A percentile compares a stretch with the other conserved stretches of the same genome.
These are phyloP conservation scores for Phylloscopus trochilus DNA, from an alignment of 2,113 vertebrate species.

Conservation along the genomic window DNA sequence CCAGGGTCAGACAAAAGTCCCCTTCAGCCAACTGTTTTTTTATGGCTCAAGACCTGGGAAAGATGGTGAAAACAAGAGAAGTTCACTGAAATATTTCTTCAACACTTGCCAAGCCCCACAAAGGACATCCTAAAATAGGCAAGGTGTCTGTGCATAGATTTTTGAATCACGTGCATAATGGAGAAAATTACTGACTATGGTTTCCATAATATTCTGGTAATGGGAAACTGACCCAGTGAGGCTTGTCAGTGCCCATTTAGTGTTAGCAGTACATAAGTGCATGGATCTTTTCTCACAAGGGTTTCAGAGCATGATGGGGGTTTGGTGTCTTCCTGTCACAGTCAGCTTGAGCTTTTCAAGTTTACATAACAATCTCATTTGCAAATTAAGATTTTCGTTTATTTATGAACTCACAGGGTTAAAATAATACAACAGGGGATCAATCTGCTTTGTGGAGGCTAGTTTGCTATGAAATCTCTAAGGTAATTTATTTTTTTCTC, in stretches of 20 bases:
- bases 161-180: not conserved
- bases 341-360: not conserved
- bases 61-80: not conserved
- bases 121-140: not conserved
- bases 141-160: not conserved
- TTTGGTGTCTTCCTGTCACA: not conserved
- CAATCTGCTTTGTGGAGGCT: not conserved
- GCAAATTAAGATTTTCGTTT: not conserved
- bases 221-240: not conserved
- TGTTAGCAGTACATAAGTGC: not conserved
- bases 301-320: accelerated
- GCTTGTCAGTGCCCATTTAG: not conserved
- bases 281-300: not conserved
- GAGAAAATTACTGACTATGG: not conserved
- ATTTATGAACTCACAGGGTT: not conserved
- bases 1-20: not conserved
- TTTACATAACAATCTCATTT: not conserved
- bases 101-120: not conserved
- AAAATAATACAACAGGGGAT: not conserved
- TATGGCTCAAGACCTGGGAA: not conserved
- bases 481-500: not conserved
- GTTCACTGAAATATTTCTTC: not conserved
- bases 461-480: not conserved
- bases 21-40: not conserved
- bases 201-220: not conserved